Evolutionary conservation across 2,888 invertebrate genomes (phyloP).

Genomic region (Apoderus coryli): DNA sequence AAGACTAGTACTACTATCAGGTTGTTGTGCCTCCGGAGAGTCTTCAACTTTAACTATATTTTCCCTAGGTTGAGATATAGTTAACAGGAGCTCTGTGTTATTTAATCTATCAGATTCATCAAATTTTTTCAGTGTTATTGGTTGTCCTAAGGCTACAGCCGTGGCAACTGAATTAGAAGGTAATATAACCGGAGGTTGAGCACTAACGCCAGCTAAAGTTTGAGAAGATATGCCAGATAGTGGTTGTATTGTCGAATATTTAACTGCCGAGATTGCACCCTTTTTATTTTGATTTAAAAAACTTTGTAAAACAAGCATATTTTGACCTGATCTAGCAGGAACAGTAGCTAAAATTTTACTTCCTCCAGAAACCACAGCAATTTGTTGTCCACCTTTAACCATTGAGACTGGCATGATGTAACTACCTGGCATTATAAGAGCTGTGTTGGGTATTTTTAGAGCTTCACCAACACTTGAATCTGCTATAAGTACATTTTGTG

Average conservation of each 20-base stretch:
- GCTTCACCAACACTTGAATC: slow-evolving; percentile 47
- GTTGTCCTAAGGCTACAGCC: slow-evolving; percentile 29
- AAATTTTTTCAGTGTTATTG: slow-evolving; percentile 30
- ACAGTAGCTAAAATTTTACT: slow-evolving; percentile 41
- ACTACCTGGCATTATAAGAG: slow-evolving; percentile 57
- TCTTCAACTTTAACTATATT: slow-evolving; percentile 10
- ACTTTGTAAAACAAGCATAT: slow-evolving; percentile 50
- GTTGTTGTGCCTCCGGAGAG: slow-evolving; percentile 19
- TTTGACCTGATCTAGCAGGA: slow-evolving; percentile 39
- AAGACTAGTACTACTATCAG: slow-evolving; percentile 26
- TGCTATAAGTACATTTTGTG: slow-evolving; percentile 44
- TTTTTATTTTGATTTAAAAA: slow-evolving; percentile 51
- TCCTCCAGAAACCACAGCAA: slow-evolving; percentile 56
- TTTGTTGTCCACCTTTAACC: slow-evolving; percentile 57
- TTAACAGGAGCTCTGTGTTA: slow-evolving; percentile 28
- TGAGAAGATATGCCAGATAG: slow-evolving; percentile 32
- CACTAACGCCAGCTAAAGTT: slow-evolving; percentile 29
- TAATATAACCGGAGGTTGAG: slow-evolving; percentile 32
- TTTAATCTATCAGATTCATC: slow-evolving; percentile 26
- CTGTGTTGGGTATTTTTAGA: slow-evolving; percentile 47
- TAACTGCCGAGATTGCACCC: slow-evolving; percentile 40
- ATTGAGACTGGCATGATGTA: slow-evolving; percentile 57
- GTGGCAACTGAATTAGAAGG: slow-evolving; percentile 30
- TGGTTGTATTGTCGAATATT: slow-evolving; percentile 34
- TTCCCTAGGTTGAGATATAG: slow-evolving; percentile 29